A percentile compares a stretch with the other conserved stretches of the same genome.
Conservation (phyloP, 1,140 invertebrate species). For the Leptinotarsa defecta region DNA sequence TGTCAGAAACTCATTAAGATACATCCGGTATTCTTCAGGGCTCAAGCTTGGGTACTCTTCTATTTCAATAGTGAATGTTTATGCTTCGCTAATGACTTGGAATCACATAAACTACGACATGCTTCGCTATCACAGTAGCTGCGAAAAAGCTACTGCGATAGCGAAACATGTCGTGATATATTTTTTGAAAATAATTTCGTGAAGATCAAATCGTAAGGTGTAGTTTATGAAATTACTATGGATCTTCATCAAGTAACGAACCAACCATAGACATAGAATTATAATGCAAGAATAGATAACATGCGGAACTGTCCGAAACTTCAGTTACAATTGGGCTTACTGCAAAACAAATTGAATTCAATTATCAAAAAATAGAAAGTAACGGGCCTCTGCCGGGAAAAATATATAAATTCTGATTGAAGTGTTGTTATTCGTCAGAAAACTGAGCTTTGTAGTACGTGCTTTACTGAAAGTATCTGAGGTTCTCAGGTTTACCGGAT, state of each 20-base stretch:
- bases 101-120: no score
- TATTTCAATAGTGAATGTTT: not conserved
- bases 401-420: not conserved
- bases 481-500: not conserved
- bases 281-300: not conserved
- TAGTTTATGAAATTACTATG: no score
- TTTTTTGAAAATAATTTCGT: no score
- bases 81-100: not conserved
- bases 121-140: no score
- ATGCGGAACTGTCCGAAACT: not conserved
- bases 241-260: no score
- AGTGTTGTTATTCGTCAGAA: not conserved
- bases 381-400: not conserved
- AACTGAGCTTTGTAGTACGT: not conserved
- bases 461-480: not conserved
- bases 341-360: not conserved
- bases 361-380: not conserved
- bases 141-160: no score
- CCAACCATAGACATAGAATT: no score
- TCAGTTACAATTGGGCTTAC: not conserved
- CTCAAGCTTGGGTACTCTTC: not conserved
- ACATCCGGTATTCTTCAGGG: not conserved
- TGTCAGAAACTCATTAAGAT: not conserved
- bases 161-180: no score
- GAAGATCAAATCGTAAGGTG: no score